Base-by-base conservation (phyloP, 2,797 vertebrate species). In the Leptoclinus maculatus region DNA sequence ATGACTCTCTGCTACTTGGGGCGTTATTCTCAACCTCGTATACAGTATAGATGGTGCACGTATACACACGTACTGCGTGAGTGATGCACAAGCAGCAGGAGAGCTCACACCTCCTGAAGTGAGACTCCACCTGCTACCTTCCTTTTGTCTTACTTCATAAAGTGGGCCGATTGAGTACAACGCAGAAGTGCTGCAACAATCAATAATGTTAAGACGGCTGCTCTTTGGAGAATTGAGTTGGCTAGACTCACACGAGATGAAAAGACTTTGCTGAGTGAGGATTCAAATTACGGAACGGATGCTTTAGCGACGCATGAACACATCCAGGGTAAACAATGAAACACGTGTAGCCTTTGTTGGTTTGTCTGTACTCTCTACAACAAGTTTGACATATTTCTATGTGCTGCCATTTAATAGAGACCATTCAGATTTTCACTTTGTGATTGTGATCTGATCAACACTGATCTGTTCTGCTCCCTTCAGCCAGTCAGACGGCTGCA, bases 401-500 rank as follows among this genome's bases (percentile, higher is more conserved):
- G 36, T 38, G 47, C 51, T 73, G 29, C 23, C 27, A 45, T 69
- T 32, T 66, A 78, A 67, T 32, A 43, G 23, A 59, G 41, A 19
- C 13, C n/a, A 0, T 25, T 71, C 34, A 34, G 21, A 49, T 56
- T 51, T 29, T 36, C 41, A 32, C 8, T 58, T 21, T 74, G 34
- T 32, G 29, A 79, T 63, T 62, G 34, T n/a, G 69, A 79, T 80
- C 47, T 71, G 67, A 76, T 78, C 69, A 60, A 1, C 41, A 16
- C 23, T 41, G 7, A 81, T 78, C 51, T 54, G 2, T 64, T 78
- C 66, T 64, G 19, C 66, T 66, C 32, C 57, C 53, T 17, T 53
- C 29, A 67, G 47, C 63, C 69, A 38, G 51, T 80, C 62, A 69
- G 71, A 71, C 65, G 74, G 74, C 87, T 74, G 72, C 67, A 57